Evolutionary conservation across 2,888 invertebrate genomes (phyloP).

Genomic region (Poecilobothrus nobilitatus): DNA sequence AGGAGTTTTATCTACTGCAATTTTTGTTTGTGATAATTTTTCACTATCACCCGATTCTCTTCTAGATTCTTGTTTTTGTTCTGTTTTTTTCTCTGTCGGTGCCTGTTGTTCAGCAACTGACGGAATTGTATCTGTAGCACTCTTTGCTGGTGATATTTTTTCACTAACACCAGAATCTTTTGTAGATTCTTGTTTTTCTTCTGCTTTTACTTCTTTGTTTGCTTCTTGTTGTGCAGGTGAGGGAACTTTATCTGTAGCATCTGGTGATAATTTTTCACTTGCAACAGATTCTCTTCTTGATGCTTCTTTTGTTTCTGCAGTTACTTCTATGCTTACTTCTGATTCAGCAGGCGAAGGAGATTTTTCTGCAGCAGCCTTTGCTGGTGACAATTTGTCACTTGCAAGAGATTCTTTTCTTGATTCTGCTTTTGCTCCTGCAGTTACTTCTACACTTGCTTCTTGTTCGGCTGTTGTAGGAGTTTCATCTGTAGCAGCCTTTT

Average conservation of each 20-base stretch:
- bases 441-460: slow-evolving; percentile 21
- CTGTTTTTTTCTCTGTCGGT: slow-evolving; percentile 9
- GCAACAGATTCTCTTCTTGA: no score
- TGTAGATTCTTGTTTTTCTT: slow-evolving; percentile 10
- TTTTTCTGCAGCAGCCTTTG: background rate
- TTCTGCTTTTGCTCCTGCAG: slow-evolving; percentile 20
- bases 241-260: no score
- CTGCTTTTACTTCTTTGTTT: slow-evolving; percentile 27
- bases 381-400: slow-evolving; percentile 16
- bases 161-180: slow-evolving; percentile 17
- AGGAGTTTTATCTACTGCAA: slow-evolving; percentile 14
- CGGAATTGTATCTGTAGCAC: background rate
- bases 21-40: slow-evolving; percentile 8
- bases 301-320: slow-evolving; percentile 19
- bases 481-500: background rate
- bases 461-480: slow-evolving; percentile 19
- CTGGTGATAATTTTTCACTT: slow-evolving; percentile 22
- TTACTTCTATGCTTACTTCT: slow-evolving; percentile 19
- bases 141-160: slow-evolving; percentile 7
- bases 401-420: slow-evolving; percentile 35
- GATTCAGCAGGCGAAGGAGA: slow-evolving; percentile 19
- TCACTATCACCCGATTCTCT: slow-evolving; percentile 16
- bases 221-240: no score
- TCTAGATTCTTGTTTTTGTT: slow-evolving; percentile 15
- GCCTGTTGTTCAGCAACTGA: background rate